These are phyloP conservation scores for Desoria tigrina DNA, from an alignment of 2,888 invertebrate genomes.

Conservation along the genomic window DNA sequence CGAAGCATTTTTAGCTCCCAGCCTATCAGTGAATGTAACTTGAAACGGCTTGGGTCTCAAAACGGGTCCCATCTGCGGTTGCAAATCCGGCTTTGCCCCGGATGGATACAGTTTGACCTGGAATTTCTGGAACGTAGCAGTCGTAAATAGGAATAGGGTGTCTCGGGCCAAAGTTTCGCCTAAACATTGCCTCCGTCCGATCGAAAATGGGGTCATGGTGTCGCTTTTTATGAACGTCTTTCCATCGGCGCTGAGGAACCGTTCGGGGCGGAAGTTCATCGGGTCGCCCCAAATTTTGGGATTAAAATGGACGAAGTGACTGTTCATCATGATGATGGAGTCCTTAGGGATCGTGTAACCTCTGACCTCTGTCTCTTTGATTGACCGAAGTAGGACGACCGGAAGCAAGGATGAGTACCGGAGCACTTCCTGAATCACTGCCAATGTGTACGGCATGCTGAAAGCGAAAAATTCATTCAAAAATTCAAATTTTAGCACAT, in stretches of 20 bases:
- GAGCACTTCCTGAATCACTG: constrained; percentile 50
- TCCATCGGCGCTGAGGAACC: constrained; percentile 38
- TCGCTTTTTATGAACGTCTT: constrained; percentile 38
- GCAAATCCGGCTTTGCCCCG: constrained; percentile 32
- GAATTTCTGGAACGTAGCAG: constrained; percentile 48
- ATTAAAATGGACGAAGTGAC: constrained; percentile 46
- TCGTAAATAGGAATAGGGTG: constrained; percentile 50
- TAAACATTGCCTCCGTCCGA: constrained; percentile 49
- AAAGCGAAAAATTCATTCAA: no score
- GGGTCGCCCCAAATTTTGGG: constrained; percentile 49
- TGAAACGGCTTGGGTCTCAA: constrained; percentile 45
- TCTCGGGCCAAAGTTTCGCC: constrained; percentile 50
- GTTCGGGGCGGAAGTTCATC: constrained; percentile 48
- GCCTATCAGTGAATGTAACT: constrained; percentile 21
- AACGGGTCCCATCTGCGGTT: constrained; percentile 49
- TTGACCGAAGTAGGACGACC: constrained; percentile 45
- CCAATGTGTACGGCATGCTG: constrained; percentile 53
- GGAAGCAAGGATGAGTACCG: constrained; percentile 51
- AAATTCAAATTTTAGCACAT: no score
- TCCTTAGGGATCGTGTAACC: constrained; percentile 50
- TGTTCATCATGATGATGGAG: constrained; percentile 50
- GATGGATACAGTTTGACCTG: constrained; percentile 33
- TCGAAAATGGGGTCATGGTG: constrained; percentile 49
- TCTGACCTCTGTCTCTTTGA: constrained; percentile 35
- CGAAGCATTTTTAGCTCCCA: no score